A percentile compares a stretch with the other conserved stretches of the same genome.
Evolutionary conservation across 2,113 vertebrate species (phyloP).

Genomic region (Mastomys natalensis): DNA sequence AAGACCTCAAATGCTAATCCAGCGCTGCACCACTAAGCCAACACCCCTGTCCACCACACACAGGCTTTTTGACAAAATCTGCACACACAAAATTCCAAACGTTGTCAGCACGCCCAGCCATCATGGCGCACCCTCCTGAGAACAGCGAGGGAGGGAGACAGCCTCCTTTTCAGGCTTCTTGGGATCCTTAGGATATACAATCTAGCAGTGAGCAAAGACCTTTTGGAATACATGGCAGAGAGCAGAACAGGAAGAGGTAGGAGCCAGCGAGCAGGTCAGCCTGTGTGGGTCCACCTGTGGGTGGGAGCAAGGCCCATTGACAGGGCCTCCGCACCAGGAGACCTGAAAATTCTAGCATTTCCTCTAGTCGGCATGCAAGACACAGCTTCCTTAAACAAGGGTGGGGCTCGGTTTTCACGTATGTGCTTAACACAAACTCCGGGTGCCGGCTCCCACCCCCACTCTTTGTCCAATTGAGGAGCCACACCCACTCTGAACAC

Average conservation of each 20-base stretch:
- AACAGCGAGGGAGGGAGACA: fast-evolving
- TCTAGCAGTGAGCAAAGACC: too few relatives aligned
- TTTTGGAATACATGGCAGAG: background rate
- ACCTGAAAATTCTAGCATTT: too few relatives aligned
- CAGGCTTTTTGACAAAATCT: background rate
- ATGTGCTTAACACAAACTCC: background rate
- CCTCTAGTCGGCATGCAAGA: fast-evolving
- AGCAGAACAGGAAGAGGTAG: background rate
- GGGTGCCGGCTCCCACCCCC: fast-evolving
- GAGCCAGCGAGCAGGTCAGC: too few relatives aligned
- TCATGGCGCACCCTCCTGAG: background rate
- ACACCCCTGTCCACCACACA: background rate
- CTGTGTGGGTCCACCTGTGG: fast-evolving
- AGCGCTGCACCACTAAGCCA: background rate
- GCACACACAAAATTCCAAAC: fast-evolving
- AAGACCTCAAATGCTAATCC: background rate
- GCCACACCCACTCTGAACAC: fast-evolving
- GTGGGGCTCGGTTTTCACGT: fast-evolving
- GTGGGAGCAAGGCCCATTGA: fast-evolving
- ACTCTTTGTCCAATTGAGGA: fast-evolving
- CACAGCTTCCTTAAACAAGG: fast-evolving
- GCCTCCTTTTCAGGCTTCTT: background rate
- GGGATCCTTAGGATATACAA: background rate
- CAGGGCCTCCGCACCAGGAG: background rate
- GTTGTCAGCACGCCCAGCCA: too few relatives aligned